Evolutionary conservation across 2,797 vertebrate genomes (phyloP).

Genomic region (Clarias fuscus): DNA sequence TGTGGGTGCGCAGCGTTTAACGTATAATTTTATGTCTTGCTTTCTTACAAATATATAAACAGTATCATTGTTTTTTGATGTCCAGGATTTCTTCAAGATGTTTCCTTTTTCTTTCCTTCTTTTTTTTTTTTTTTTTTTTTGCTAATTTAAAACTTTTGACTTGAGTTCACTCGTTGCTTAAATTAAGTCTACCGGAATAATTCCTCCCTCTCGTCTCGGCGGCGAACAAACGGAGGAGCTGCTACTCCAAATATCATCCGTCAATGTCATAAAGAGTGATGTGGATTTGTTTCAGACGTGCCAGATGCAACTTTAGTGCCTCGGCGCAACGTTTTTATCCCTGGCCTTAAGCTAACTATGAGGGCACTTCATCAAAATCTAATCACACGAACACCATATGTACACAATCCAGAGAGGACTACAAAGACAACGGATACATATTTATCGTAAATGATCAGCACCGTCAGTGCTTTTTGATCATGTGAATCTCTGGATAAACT

Average conservation of each 20-base stretch:
- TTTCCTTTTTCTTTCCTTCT: slow-evolving; percentile 12
- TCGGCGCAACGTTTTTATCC: slow-evolving; percentile 25
- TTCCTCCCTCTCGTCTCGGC: slow-evolving; percentile 66
- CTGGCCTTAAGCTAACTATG: slow-evolving; percentile 21
- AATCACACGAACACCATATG: slow-evolving; percentile 13
- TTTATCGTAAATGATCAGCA: background rate
- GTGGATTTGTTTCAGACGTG: slow-evolving; percentile 44
- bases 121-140: background rate
- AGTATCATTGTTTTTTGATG: slow-evolving; percentile 65
- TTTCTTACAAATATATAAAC: slow-evolving; percentile 72
- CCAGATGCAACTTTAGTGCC: slow-evolving; percentile 47
- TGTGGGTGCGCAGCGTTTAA: slow-evolving; percentile 57
- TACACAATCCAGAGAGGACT: background rate
- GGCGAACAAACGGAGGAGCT: slow-evolving; percentile 70
- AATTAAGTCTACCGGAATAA: slow-evolving; percentile 69
- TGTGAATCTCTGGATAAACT: background rate
- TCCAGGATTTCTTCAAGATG: slow-evolving; percentile 77
- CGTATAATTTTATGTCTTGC: slow-evolving; percentile 66
- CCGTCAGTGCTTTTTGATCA: background rate
- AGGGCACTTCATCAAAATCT: slow-evolving; percentile 36
- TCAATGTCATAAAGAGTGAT: slow-evolving; percentile 72
- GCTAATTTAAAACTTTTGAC: slow-evolving; percentile 60
- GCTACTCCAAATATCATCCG: slow-evolving; percentile 74
- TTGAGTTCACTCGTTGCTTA: slow-evolving; percentile 57
- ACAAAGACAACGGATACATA: background rate